phyloP scores from a whole-genome alignment of 2,888 invertebrate species.

The Stomorhina lunata region DNA sequence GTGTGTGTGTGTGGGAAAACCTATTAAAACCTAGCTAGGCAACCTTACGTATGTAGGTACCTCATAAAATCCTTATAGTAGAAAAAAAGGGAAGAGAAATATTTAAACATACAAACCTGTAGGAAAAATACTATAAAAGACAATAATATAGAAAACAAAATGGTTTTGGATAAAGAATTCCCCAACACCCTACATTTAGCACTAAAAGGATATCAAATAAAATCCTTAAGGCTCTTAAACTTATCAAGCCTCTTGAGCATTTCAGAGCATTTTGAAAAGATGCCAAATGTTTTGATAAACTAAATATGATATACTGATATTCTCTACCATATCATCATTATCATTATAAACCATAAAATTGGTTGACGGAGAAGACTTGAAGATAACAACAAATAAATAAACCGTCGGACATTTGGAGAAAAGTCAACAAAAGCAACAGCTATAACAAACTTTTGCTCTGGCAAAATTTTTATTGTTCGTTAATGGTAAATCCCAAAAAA shows the following conservation, averaged over 20 bases:
- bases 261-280: too few species aligned
- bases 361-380: slow-evolving; percentile 2
- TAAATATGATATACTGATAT: not conserved
- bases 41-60: not conserved
- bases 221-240: too few species aligned
- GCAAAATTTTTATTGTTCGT: slow-evolving; percentile 8
- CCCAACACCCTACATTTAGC: not conserved
- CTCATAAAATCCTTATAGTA: not conserved
- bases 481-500: too few species aligned
- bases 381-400: slow-evolving; percentile 24
- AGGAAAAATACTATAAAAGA: not conserved
- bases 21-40: not conserved
- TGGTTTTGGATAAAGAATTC: not conserved
- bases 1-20: too few species aligned
- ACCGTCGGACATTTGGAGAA: not conserved
- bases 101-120: too few species aligned
- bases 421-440: not conserved
- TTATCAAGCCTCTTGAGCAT: too few species aligned
- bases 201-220: too few species aligned
- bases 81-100: too few species aligned
- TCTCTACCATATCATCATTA: not conserved
- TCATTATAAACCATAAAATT: not conserved
- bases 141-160: not conserved
- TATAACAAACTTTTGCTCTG: not conserved
- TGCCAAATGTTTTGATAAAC: not conserved